Base-by-base conservation (phyloP, 2,888 invertebrate genomes). In the Eupsilia transversa region DNA sequence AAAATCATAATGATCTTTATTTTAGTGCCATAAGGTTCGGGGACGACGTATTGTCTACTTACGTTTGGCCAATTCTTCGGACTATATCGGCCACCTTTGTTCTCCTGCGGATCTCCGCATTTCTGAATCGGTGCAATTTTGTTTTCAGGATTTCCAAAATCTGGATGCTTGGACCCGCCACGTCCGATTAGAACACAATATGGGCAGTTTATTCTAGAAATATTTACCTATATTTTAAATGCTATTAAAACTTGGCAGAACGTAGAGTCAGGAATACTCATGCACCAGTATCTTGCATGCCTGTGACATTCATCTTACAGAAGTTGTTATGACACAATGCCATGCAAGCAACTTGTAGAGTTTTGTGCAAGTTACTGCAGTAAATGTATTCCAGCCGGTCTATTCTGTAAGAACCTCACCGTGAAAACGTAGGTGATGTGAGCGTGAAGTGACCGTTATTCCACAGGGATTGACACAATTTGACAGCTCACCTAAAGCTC, bases 101-200 rank as follows among this genome's bases (percentile, higher is more conserved):
- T 27, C 20, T n/a, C 33, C 20, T 17, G 14, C 9, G 7, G 23
- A 46, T 27, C n/a, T 33, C n/a, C 14, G 30, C 35, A 38, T 57
- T 69, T 17, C 23, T 30, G 2, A 59, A 33, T 12, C 14, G 10
- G 10, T 73, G 17, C 17, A 27, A 33, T 59, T 54, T 67, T 72
- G 4, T 52, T 73, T 71, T 23, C 92, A 95, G 95, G 92, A 94
- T 76, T 95, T 94, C 61, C 94, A 94, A 88, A 94, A 94, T 46
- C 78, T 94, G 27, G 94, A 95, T 54, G 92, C 93, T 0, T 94
- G 95, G 95, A 93, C 93, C 0, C 91, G 89, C 1, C 95, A 95
- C 68, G 91, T 93, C 0, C 86, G 91, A 2, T 82, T 90, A 3
- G 93, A 94, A 17, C 94, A 94, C 79, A 92, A 93, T 35, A 90